Evolutionary conservation across 1,140 invertebrate genomes (phyloP), one percentile per base, ranked within the genome.

Genomic region (Dufourea novaeangliae): DNA sequence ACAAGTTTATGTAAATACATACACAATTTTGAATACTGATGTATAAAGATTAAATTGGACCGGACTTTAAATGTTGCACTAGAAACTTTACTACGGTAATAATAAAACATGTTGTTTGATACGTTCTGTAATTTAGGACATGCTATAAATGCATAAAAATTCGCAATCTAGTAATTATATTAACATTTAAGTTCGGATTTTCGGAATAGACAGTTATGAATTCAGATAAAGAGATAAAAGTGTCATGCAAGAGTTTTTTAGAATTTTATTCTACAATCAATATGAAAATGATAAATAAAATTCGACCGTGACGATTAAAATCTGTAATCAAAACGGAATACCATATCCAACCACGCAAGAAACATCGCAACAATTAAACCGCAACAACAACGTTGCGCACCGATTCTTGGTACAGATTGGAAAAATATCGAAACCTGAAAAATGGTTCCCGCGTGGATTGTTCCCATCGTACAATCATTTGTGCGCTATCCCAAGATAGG

Each of bases 351-450:
- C 37, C 57, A n/a, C 57, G 2, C 1, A 37, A 22, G 14, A 14
- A 37, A 34, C 29, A 37, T 20, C 8, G 7, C 1, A 22, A 37
- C 37, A 37, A 37, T 61, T 11, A 61, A 37, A 37, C 34, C 3
- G 11, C 14, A 57, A 32, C 20, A 1, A 5, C 20, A 10, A 0
- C 29, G 7, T 2, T 37, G 5, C 12, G 20, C 20, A n/a, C 0
- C 32, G 32, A 37, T 22, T 22, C 32, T 61, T 22, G 20, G 10
- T 22, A 22, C 17, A 32, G 54, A 57, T 57, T 57, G 54, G 54
- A 57, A 57, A 57, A 57, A 57, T 61, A 61, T 61, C 57, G 32
- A 22, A 37, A n/a, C 20, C 22, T 61, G 57, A 61, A 61, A 61
- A 61, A 61, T 61, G 17, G 20, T 32, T 37, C 57, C 57, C 57